Evolutionary conservation across 1,140 invertebrate species (phyloP).

Genomic region (Polyergus mexicanus): DNA sequence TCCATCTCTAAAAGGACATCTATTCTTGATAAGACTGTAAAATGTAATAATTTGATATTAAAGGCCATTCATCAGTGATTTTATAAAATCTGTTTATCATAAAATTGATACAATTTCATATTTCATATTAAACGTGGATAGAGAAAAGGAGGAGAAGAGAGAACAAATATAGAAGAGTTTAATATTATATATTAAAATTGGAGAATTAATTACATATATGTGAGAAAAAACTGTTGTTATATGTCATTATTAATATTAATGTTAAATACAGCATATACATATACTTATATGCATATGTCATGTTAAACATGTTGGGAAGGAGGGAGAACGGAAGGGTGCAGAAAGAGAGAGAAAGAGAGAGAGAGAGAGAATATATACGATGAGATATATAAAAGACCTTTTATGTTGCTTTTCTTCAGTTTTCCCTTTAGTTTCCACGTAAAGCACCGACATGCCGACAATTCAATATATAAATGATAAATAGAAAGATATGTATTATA

Average conservation of each 20-base stretch:
- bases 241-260: background rate
- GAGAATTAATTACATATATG: background rate
- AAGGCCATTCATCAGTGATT: background rate
- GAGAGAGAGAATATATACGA: background rate
- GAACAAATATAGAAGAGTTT: background rate
- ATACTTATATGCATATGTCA: too few relatives aligned
- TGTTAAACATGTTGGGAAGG: too few relatives aligned
- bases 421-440: slow-evolving; percentile 16
- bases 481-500: background rate
- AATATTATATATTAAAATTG: background rate
- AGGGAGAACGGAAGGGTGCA: too few relatives aligned
- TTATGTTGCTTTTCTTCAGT: slow-evolving; percentile 21
- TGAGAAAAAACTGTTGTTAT: background rate
- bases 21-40: too few relatives aligned
- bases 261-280: background rate
- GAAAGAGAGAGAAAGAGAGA: too few relatives aligned
- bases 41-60: background rate
- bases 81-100: background rate
- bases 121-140: too few relatives aligned
- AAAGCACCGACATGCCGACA: slow-evolving; percentile 58
- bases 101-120: too few relatives aligned
- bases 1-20: too few relatives aligned
- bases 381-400: background rate
- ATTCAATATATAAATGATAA: background rate
- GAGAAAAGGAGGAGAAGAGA: too few relatives aligned